These are phyloP conservation scores for Byasa hedistus DNA, from an alignment of 2,888 invertebrate genomes.

Conservation along the genomic window DNA sequence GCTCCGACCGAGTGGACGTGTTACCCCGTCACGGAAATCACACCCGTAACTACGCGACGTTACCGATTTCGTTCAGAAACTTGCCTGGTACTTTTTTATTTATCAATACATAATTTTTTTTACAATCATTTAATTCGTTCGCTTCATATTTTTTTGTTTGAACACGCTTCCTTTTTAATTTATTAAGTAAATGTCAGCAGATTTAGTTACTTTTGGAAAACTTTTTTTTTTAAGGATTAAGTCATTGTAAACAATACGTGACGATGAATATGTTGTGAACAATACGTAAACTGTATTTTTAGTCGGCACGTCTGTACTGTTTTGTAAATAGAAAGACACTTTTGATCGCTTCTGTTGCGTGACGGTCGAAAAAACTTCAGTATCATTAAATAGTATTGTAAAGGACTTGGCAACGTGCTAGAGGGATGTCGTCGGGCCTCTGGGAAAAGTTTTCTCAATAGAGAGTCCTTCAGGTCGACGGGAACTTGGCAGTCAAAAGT, in stretches of 20 bases:
- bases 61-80: constrained; percentile 14
- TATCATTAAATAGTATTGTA: constrained; percentile 10
- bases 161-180: background rate
- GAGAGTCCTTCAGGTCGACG: constrained; percentile 59
- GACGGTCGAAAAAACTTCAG: constrained; percentile 1
- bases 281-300: background rate
- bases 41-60: constrained; percentile 18
- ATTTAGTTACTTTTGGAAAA: background rate
- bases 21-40: constrained; percentile 32
- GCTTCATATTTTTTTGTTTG: background rate
- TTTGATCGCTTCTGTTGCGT: background rate
- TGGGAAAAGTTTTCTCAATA: constrained; percentile 57
- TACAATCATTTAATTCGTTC: background rate
- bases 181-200: background rate
- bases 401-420: constrained; percentile 40
- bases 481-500: constrained; percentile 71
- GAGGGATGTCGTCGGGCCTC: constrained; percentile 39
- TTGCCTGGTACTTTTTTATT: constrained; percentile 44
- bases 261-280: background rate
- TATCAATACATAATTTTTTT: constrained; percentile 4
- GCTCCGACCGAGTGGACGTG: constrained; percentile 70
- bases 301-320: background rate
- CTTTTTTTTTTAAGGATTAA: background rate
- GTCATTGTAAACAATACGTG: background rate
- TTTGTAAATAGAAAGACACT: background rate